Evolutionary conservation across 1,140 invertebrate genomes (phyloP).

Genomic region (Bombus pascuorum): DNA sequence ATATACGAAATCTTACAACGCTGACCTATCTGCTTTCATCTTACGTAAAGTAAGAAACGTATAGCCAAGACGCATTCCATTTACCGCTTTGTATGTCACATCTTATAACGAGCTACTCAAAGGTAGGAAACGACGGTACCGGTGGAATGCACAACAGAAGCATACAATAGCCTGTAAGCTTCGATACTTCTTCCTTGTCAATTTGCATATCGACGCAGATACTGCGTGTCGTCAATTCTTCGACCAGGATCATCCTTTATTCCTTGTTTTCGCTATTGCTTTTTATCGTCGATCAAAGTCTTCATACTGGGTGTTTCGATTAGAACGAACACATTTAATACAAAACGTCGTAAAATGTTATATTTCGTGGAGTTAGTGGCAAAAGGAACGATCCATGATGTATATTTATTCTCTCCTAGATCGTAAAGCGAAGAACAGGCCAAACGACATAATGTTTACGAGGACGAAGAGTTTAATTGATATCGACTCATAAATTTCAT

Average conservation of each 20-base stretch:
- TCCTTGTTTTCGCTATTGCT: background rate
- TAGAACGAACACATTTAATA: background rate
- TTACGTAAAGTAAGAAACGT: background rate
- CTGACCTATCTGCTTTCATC: background rate
- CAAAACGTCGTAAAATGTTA: background rate
- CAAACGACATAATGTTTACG: slow-evolving; percentile 11
- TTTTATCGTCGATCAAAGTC: background rate
- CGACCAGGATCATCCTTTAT: background rate
- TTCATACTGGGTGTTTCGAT: background rate
- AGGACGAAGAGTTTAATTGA: slow-evolving; percentile 7
- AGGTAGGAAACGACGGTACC: background rate
- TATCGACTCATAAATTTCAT: slow-evolving; percentile 9
- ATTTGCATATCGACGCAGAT: background rate
- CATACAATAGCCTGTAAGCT: background rate
- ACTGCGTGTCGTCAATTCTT: background rate
- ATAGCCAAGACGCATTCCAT: background rate
- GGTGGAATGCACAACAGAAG: background rate
- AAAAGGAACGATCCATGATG: background rate
- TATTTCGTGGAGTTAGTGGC: background rate
- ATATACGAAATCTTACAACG: background rate
- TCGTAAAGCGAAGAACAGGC: background rate
- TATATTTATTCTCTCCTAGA: background rate
- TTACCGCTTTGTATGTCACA: too few species aligned
- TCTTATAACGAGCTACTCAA: background rate
- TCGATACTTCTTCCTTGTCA: background rate